Evolutionary conservation across 2,797 vertebrate species (phyloP).

Genomic region (Alcedo quadribrachys): DNA sequence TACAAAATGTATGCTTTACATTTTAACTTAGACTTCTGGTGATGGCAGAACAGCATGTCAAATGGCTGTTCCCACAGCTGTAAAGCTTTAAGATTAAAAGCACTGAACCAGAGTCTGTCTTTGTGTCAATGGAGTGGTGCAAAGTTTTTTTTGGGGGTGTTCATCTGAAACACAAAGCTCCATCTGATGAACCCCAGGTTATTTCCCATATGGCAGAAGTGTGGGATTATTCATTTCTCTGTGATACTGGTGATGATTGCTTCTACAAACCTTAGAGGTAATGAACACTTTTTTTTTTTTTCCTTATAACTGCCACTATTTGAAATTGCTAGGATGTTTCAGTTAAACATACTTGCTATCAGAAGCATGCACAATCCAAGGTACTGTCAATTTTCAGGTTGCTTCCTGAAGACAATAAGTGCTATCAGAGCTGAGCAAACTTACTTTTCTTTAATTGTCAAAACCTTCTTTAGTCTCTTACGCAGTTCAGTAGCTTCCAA

Average conservation of each 20-base stretch:
- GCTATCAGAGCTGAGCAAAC: not conserved
- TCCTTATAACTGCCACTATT: not conserved
- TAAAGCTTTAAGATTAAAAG: constrained; percentile 37
- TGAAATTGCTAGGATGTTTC: not conserved
- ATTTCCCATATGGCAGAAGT: not conserved
- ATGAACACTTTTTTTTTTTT: not conserved
- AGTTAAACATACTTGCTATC: not conserved
- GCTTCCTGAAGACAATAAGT: not conserved
- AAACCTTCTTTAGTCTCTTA: not conserved
- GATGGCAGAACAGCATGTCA: constrained; percentile 39
- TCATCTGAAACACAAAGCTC: constrained; percentile 37
- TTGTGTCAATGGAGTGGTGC: not conserved
- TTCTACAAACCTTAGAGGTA: not conserved
- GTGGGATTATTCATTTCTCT: not conserved
- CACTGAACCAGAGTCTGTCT: constrained; percentile 46
- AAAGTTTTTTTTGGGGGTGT: constrained; percentile 29
- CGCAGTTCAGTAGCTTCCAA: not conserved
- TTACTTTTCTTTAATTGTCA: not conserved
- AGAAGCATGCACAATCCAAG: not conserved
- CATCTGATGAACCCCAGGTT: constrained; percentile 22
- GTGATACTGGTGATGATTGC: not conserved
- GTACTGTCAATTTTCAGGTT: not conserved
- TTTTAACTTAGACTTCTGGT: constrained; percentile 45
- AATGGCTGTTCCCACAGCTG: constrained; percentile 61
- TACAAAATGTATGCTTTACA: constrained; percentile 23